Evolutionary conservation across 1,140 invertebrate species (phyloP), one percentile per base, ranked within the genome.

Genomic region (Phocides pigmalion): DNA sequence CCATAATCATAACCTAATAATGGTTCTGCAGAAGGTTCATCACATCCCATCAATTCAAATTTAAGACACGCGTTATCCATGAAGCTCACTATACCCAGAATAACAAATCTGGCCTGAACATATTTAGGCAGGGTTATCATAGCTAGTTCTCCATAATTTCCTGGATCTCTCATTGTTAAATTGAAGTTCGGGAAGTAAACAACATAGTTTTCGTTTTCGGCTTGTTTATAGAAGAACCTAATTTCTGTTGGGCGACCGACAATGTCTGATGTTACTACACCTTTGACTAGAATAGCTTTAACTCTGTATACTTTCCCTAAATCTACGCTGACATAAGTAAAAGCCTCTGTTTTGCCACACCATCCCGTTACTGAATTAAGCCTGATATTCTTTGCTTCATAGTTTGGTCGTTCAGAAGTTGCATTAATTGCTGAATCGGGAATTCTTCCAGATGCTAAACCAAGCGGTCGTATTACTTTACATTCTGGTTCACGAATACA

Each of bases 101-200:
- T 98, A 4, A 99, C 97, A 83, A 98, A 98, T 78, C 97, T 93
- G 1, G 98, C 98, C 90, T 97, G 95, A 0, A 99, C 97, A 67
- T 97, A 98, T 89, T 97, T 97, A 2, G 98, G 98, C 51, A 99
- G 84, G 3, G 97, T 97, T 47, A 99, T 98, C 96, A 98, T 98
- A 2, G 98, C 97, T 32, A 99, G 87, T 93, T 98, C 98, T 50
- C 89, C 87, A 42, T 91, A 91, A 83, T 98, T 98, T 70, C 98
- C 98, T 17, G 97, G 97, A 86, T 98, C 97, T 66, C 97, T 93
- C 94, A 97, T 97, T 0, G 97, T 98, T 16, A 98, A 85, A 87
- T 98, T 98, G 82, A 98, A 98, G 77, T 98, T 98, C 9, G 98
- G 98, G 93, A 98, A 98, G 74, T 99, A 99, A 0, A 98, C 97